Percentiles rank a stretch among this genome's conserved stretches.
Evolutionary conservation across 2,113 vertebrate species (phyloP).

Genomic region (Oxyura jamaicensis): DNA sequence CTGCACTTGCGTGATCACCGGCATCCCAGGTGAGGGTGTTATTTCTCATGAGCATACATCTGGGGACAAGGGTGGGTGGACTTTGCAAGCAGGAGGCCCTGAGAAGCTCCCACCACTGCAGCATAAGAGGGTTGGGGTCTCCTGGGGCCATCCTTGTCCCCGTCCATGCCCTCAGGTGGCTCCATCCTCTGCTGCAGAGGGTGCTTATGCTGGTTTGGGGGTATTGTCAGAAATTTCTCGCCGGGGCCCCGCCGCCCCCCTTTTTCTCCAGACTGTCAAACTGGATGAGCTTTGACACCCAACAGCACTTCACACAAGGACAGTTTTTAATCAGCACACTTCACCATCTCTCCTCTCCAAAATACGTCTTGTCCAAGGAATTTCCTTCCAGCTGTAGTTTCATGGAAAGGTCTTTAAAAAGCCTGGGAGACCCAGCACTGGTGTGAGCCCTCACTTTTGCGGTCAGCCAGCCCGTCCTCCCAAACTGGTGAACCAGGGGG

Average conservation of each 20-base stretch:
- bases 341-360: neutral
- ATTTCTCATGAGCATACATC: neutral
- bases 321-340: neutral
- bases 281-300: neutral
- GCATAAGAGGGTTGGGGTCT: neutral
- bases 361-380: neutral
- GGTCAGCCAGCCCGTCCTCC: neutral
- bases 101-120: neutral
- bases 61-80: neutral
- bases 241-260: too few relatives aligned
- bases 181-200: neutral
- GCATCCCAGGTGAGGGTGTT: neutral
- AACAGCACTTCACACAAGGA: neutral
- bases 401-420: neutral
- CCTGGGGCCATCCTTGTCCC: neutral
- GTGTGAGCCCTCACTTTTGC: neutral
- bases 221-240: neutral
- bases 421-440: neutral
- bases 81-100: neutral
- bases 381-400: neutral
- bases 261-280: neutral
- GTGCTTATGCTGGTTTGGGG: neutral
- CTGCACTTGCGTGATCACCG: neutral
- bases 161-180: fast-evolving
- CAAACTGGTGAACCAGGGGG: neutral